phyloP scores from a whole-genome alignment of 2,888 invertebrate genomes.

The Dascillus cervinus region DNA sequence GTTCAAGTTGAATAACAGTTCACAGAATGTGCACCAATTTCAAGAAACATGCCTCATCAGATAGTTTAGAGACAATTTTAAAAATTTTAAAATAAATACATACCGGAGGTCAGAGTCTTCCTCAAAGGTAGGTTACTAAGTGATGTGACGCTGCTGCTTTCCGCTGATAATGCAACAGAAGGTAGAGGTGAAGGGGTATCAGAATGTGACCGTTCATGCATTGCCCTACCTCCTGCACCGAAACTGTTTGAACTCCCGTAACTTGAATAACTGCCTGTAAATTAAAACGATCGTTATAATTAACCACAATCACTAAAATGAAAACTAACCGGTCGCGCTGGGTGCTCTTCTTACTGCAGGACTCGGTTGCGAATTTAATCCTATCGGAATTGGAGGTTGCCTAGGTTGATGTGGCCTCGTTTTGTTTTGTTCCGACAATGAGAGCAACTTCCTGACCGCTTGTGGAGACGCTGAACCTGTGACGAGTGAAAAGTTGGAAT shows the following conservation, averaged over 20 bases:
- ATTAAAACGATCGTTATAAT: background rate
- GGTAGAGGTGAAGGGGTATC: constrained; percentile 79
- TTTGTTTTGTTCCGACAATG: constrained; percentile 82
- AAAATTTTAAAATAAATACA: constrained; percentile 27
- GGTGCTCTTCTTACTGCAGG: constrained; percentile 52
- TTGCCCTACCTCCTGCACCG: constrained; percentile 49
- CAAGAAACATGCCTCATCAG: too few species aligned
- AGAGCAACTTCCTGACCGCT: constrained; percentile 90
- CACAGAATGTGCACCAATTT: constrained; percentile 1
- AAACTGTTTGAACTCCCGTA: constrained; percentile 45
- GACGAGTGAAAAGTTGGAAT: too few species aligned
- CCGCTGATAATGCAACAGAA: constrained; percentile 83
- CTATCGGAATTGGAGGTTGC: constrained; percentile 45
- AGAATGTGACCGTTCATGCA: constrained; percentile 84
- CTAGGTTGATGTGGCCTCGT: constrained; percentile 83
- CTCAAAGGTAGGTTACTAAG: constrained; percentile 82
- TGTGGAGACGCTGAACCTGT: constrained; percentile 90
- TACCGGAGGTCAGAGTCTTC: constrained; percentile 70
- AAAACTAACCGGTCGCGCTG: constrained; percentile 38
- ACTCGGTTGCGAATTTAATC: constrained; percentile 54
- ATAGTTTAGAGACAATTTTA: too few species aligned
- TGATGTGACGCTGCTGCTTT: constrained; percentile 92
- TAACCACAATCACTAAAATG: background rate
- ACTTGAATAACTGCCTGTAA: constrained; percentile 48
- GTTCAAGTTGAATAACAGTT: too few species aligned